Evolutionary conservation across 2,797 vertebrate genomes (phyloP).

Genomic region (Gouania willdenowi): DNA sequence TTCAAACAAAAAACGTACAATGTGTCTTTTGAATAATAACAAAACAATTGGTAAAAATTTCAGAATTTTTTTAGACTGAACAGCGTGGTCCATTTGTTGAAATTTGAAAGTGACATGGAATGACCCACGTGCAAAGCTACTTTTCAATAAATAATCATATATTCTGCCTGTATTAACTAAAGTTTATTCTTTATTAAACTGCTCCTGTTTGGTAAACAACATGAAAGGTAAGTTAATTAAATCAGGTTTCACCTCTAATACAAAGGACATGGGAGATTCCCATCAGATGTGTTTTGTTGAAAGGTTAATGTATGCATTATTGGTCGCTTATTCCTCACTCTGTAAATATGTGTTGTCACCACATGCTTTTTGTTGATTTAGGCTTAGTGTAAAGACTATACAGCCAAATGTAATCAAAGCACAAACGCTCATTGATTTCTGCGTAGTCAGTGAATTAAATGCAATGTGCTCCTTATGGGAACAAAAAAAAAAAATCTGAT

Average conservation of each 20-base stretch:
- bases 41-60: too few species aligned
- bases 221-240: constrained; percentile 2
- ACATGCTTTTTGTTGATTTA: too few species aligned
- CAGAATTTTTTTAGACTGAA: too few species aligned
- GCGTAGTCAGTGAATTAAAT: constrained; percentile 5
- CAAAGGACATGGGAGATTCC: constrained; percentile 4
- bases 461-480: too few species aligned
- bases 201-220: not conserved
- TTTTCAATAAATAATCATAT: too few species aligned
- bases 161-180: constrained; percentile 1
- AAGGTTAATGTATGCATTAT: not conserved
- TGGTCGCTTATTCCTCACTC: not conserved
- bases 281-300: not conserved
- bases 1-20: too few species aligned
- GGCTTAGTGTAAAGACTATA: too few species aligned
- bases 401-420: not conserved
- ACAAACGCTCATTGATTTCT: not conserved
- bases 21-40: too few species aligned
- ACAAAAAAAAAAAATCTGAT: too few species aligned
- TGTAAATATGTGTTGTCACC: not conserved
- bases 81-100: too few species aligned
- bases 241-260: constrained; percentile 8
- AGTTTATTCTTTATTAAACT: constrained; percentile 15
- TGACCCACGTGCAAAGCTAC: too few species aligned
- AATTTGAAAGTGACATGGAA: too few species aligned